Evolutionary conservation across 2,888 invertebrate species (phyloP).

Genomic region (Idaea dimidiata): DNA sequence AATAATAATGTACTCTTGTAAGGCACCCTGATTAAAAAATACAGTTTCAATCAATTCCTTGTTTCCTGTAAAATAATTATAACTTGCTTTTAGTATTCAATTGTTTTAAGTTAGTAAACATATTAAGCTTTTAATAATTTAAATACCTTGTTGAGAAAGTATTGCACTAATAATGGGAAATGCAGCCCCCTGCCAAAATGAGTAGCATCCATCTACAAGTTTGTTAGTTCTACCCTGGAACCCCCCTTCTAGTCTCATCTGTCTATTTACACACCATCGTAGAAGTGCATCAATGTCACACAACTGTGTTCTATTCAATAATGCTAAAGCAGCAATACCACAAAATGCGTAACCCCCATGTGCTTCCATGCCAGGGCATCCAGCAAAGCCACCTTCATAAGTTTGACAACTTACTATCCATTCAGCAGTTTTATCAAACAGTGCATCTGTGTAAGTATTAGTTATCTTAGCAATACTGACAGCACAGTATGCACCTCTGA

Average conservation of each 20-base stretch:
- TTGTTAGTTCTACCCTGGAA: slow-evolving; percentile 99
- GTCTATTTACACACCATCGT: slow-evolving; percentile 93
- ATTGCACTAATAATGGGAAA: slow-evolving; percentile 93
- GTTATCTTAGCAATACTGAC: slow-evolving; percentile 93
- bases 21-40: slow-evolving; percentile 90
- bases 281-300: slow-evolving; percentile 89
- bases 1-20: slow-evolving; percentile 96
- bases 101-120: neutral
- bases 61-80: slow-evolving; percentile 52
- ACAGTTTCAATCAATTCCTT: slow-evolving; percentile 79
- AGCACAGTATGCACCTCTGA: slow-evolving; percentile 98
- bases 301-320: slow-evolving; percentile 87
- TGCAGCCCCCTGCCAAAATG: slow-evolving; percentile 98
- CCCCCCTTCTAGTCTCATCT: slow-evolving; percentile 97
- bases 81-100: neutral
- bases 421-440: slow-evolving; percentile 93
- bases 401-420: slow-evolving; percentile 98
- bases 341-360: slow-evolving; percentile 99
- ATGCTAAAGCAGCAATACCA: slow-evolving; percentile 93
- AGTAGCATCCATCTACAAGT: slow-evolving; percentile 98
- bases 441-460: slow-evolving; percentile 86
- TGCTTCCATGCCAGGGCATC: slow-evolving; percentile 94
- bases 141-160: slow-evolving; percentile 77
- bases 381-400: slow-evolving; percentile 99
- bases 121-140: neutral